Base-by-base conservation (phyloP, 2,113 vertebrate species). In the Butorides virescens region DNA sequence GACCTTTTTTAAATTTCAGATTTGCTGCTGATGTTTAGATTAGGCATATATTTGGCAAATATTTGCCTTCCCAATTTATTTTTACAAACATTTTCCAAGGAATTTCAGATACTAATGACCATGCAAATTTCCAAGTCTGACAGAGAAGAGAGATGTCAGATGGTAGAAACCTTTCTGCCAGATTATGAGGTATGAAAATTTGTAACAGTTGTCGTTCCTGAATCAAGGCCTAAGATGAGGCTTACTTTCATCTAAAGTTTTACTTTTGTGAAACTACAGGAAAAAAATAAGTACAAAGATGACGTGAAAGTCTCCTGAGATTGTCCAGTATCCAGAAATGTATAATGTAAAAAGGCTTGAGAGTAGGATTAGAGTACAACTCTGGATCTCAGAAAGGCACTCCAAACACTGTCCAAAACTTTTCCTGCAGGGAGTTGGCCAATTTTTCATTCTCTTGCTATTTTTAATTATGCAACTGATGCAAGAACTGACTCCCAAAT, bases 171-270 rank as follows among this genome's bases (percentile, higher is more conserved):
- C 5, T 37, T 53, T 55, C 63, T 18, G 20, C 7, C 52, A 78
- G 26, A 39, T 27, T 0, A 0, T n/a, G 37, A 78, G 19, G 8
- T 13, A 42, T 11, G 56, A 80, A 89, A 62, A 46, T 14, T 50
- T 29, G 2, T 5, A 58, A 58, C 9, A 68, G 15, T 9, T 25
- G 20, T 34, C 25, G 19, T 17, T 86, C 49, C 75, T 73, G 27
- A 84, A 55, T 14, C 17, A 62, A 90, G 53, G 79, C 7, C 42
- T 58, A 66, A 85, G 10, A 20, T 36, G 36, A 46, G 9, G 20
- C 10, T 63, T 92, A 13, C 37, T 62, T 75, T 58, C 7, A 37
- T 27, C 56, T 74, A 2, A 72, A 94, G 71, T 30, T 72, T 49
- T 59, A 85, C 27, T 27, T 75, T 29, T 6, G 0, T 7, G 34